Percentiles rank a stretch among this genome's conserved stretches.
These are phyloP conservation scores for Jacana jacana DNA, from an alignment of 2,113 vertebrate species.

Conservation along the genomic window DNA sequence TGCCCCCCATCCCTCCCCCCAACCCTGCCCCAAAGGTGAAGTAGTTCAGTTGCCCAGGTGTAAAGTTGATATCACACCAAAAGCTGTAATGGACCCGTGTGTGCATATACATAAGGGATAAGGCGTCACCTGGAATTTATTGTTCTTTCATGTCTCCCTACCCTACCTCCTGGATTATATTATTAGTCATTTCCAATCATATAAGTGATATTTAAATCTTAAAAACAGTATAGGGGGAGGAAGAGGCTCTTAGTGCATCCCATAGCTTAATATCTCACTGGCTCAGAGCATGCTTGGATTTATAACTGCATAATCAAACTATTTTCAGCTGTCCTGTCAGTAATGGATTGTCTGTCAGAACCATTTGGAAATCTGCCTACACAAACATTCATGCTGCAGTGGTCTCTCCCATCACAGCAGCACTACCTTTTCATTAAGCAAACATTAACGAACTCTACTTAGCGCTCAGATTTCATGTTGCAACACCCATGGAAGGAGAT, in stretches of 20 bases:
- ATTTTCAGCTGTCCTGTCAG: conserved; percentile 17
- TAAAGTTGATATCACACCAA: not conserved
- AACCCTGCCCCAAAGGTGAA: not conserved
- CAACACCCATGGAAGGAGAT: not conserved
- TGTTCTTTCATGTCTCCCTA: not conserved
- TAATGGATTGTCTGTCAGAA: conserved; percentile 10
- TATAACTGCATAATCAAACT: not conserved
- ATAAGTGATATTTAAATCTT: not conserved
- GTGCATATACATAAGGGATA: not conserved
- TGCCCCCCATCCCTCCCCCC: not conserved
- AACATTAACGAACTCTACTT: not conserved
- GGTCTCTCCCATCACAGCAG: conserved; percentile 1
- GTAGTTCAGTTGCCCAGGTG: not conserved
- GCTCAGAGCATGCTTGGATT: not conserved
- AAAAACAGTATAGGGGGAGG: not conserved
- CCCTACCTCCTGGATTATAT: not conserved
- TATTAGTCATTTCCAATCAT: not conserved
- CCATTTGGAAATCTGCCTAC: not conserved
- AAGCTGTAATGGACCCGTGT: not conserved
- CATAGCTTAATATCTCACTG: not conserved
- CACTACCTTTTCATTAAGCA: conserved; percentile 14
- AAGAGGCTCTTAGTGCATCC: not conserved
- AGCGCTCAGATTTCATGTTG: not conserved
- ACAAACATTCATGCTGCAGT: not conserved
- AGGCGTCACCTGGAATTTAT: not conserved